Base-by-base conservation (phyloP, 2,113 vertebrate species). In the Brachyhypopomus occidentalis region DNA sequence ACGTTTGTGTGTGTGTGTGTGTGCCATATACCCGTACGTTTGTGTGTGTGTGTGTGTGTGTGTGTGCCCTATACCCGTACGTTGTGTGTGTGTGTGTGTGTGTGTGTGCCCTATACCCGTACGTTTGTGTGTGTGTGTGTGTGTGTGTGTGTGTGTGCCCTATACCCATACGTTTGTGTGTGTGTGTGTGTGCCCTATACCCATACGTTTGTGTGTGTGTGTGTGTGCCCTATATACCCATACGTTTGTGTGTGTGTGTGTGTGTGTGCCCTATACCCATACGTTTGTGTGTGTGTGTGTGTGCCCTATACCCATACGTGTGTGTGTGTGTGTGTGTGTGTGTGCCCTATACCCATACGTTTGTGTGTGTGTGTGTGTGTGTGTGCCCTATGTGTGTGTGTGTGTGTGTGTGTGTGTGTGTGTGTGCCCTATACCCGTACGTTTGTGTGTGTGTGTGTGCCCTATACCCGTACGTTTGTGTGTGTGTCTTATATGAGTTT, bases 261-360 rank as follows among this genome's bases (percentile, higher is more conserved):
- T 30, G 30, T 30, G 30, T n/a, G n/a, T n/a, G n/a, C n/a, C n/a
- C 89, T 94, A 45, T 69, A 91, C 84, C 19, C 78, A 96, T 98
- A 92, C 96, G 97, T 94, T 59, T 41, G 7, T 23, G 58, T 58
- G 45, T 52, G 41, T 11, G 5, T 11, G 41, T 8, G 9, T 30
- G 30, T 30, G 30, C n/a, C n/a, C 89, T 94, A 45, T 69, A 91
- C 84, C 19, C 78, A 96, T 98, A 92, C 96, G 97, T 94, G 62
- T 41, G 7, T 23, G 58, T 58, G 45, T 52, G 41, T 11, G 5
- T 11, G 41, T 8, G 9, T 30, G 30, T 30, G 30, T n/a, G n/a
- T n/a, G n/a, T n/a, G n/a, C n/a, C n/a, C 89, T 94, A 45, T 69
- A 91, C 84, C 19, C 78, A 96, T 98, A 92, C 96, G 97, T 94